A percentile compares a stretch with the other conserved stretches of the same genome.
Evolutionary conservation across 1,140 invertebrate genomes (phyloP).

Genomic region (Cataglyphis hispanica): DNA sequence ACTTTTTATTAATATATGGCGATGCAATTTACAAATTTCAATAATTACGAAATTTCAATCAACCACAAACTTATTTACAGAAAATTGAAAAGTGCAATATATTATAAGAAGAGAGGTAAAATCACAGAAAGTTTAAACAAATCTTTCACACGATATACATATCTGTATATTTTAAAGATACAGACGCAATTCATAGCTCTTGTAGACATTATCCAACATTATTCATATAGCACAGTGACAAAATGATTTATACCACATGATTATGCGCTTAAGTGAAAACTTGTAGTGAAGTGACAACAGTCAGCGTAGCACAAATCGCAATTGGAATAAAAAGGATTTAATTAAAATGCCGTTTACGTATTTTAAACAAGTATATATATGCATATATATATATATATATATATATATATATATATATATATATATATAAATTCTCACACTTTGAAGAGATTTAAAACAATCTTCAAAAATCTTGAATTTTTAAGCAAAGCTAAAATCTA

Average conservation of each 20-base stretch:
- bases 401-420: neutral
- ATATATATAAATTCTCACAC: neutral
- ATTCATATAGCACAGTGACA: constrained; percentile 47
- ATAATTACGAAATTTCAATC: no score
- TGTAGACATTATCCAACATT: constrained; percentile 25
- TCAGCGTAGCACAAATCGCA: neutral
- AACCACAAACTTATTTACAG: no score
- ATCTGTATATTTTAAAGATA: constrained; percentile 68
- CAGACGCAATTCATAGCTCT: constrained; percentile 60
- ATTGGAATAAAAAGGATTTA: constrained; percentile 11
- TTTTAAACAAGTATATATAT: constrained; percentile 7
- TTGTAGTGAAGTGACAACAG: neutral
- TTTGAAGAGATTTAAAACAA: neutral
- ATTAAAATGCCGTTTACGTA: constrained; percentile 40
- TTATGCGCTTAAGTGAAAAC: constrained; percentile 3
- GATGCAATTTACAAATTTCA: no score
- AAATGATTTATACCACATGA: constrained; percentile 29
- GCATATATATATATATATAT: constrained; percentile 9
- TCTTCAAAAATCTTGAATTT: neutral
- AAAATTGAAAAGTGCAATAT: neutral
- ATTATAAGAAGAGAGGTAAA: constrained; percentile 6
- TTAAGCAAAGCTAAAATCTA: constrained; percentile 3
- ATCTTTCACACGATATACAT: constrained; percentile 1
- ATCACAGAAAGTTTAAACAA: constrained; percentile 5
- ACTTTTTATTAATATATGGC: no score